phyloP scores from a whole-genome alignment of 2,113 vertebrate genomes.

The Pygoscelis adeliae region DNA sequence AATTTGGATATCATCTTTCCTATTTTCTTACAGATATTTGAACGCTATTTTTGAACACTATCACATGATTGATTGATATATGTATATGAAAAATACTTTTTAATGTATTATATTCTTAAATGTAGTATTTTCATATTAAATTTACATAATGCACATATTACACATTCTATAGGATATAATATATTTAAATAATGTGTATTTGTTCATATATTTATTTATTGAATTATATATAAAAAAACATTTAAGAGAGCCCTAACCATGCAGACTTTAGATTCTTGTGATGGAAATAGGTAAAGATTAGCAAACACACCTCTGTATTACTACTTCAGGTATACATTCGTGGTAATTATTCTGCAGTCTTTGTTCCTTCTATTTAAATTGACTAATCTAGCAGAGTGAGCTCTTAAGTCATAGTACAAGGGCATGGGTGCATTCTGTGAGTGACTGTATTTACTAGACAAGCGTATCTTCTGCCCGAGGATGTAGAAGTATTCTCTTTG shows the following conservation, averaged over 20 bases:
- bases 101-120: background rate
- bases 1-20: background rate
- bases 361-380: background rate
- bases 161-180: background rate
- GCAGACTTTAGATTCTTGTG: background rate
- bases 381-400: background rate
- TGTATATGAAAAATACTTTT: background rate
- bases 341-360: background rate
- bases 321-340: background rate
- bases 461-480: background rate
- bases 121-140: background rate
- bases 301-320: background rate
- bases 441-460: background rate
- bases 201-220: background rate
- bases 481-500: background rate
- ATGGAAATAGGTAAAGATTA: background rate
- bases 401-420: background rate
- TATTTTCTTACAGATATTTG: background rate
- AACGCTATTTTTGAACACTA: background rate
- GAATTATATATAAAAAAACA: background rate
- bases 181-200: background rate
- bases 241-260: background rate
- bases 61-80: too few species aligned
- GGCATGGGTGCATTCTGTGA: background rate
- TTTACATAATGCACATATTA: background rate